phyloP scores from a whole-genome alignment of 53 echinoderm and acorn worm genomes.

The Actinopyga echinites region DNA sequence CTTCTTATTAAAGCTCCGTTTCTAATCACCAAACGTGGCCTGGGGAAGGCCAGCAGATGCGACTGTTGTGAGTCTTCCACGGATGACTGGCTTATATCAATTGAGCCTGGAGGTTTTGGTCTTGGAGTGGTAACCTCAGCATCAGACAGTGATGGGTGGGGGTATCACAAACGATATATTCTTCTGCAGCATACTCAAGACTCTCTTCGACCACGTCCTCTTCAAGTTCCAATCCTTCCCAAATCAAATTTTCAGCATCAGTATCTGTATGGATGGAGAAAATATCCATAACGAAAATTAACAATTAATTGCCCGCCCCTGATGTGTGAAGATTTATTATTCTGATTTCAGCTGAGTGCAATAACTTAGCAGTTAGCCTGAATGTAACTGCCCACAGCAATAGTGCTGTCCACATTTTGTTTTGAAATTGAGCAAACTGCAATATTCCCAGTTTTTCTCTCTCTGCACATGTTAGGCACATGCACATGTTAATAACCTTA shows the following conservation, averaged over 20 bases:
- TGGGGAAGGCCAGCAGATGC: background rate
- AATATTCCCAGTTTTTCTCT: no score
- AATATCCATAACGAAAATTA: background rate
- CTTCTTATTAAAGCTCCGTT: constrained; percentile 1
- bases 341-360: background rate
- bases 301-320: background rate
- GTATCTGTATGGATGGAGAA: constrained; percentile 8
- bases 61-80: background rate
- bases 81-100: constrained; percentile 1
- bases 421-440: no score
- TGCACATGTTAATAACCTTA: no score
- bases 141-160: background rate
- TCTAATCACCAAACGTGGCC: background rate
- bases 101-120: constrained; percentile 5
- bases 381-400: background rate
- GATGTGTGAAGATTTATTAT: background rate
- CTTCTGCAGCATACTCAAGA: constrained; percentile 3
- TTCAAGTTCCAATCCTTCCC: constrained; percentile 23
- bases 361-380: background rate
- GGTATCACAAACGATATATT: background rate
- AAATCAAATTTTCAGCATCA: constrained; percentile 19
- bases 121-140: background rate
- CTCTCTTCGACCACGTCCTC: constrained; percentile 4
- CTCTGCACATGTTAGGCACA: no score
- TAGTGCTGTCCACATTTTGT: no score